Evolutionary conservation across 2,113 vertebrate genomes (phyloP), one percentile per base, ranked within the genome.

Genomic region (Siniperca knerii): DNA sequence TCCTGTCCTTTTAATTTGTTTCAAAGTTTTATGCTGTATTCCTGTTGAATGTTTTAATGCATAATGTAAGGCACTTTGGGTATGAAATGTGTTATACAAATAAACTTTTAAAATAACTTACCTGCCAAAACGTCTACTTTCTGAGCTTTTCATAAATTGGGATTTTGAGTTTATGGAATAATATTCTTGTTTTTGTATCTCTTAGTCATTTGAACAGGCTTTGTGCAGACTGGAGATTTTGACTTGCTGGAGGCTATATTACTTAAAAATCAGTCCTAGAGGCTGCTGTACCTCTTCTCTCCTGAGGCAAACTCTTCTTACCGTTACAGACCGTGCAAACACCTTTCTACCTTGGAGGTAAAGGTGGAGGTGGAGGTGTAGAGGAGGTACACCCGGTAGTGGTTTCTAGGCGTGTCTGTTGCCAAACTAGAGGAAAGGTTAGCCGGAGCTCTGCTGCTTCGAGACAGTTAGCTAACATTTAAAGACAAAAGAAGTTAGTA

Each of bases 371-470:
- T 62, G 58, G 29, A 74, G 72, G 40, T 62, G 58, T 21, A 74
- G 84, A 25, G 81, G 71, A 68, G 75, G 72, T 55, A 44, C 50
- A 80, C n/a, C 75, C 73, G 79, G 76, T 74, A 84, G 81, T 74
- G 69, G 88, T 92, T 88, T 90, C 81, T 82, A 91, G 83, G 91
- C 79, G 84, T 85, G 75, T 89, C 83, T 84, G 58, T 80, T 37
- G 48, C n/a, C 61, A 70, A 81, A 89, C 82, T 85, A 71, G 79
- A 90, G 79, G 84, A 89, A 91, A 93, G 85, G 85, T 93, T 85
- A 86, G 40, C 77, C 7, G 1, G 2, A 1, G 52, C 77, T 78
- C 23, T 10, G 37, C 23, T 33, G 42, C 29, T 29, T 6, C 7
- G 20, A 61, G 3, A 44, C 57, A 12, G 48, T 75, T 40, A 86